Conservation (phyloP, 2,888 invertebrate species). For the Uropetala carovei region DNA sequence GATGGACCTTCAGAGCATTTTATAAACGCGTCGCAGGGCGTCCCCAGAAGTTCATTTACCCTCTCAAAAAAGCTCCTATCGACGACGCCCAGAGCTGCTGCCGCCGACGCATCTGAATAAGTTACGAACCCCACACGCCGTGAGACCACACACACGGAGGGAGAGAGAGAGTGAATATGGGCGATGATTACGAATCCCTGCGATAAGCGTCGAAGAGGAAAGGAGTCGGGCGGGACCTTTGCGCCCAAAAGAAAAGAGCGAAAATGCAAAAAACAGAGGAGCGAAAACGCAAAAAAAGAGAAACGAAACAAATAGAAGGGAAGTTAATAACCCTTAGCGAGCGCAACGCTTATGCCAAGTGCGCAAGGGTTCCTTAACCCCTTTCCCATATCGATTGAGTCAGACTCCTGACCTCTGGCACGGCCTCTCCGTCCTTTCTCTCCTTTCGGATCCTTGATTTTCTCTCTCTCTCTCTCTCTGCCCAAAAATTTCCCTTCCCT, state of each 20-base stretch:
- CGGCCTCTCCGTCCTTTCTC: conserved; percentile 10
- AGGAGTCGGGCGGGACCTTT: too few relatives aligned
- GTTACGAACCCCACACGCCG: background rate
- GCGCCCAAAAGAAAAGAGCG: background rate
- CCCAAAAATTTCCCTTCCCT: too few relatives aligned
- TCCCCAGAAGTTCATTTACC: background rate
- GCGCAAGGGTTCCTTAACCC: conserved; percentile 29
- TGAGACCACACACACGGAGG: background rate
- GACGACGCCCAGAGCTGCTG: background rate
- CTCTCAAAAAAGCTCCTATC: background rate
- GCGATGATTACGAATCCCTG: background rate
- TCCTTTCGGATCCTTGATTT: too few relatives aligned
- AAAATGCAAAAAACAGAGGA: background rate
- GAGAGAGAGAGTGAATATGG: background rate
- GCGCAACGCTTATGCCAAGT: background rate
- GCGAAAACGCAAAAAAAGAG: background rate
- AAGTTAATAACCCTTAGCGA: background rate
- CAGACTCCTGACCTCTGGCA: conserved; percentile 49
- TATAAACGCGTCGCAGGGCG: background rate
- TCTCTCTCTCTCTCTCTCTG: too few relatives aligned
- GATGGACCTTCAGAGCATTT: too few relatives aligned
- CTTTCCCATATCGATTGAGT: conserved; percentile 44
- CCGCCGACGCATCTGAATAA: background rate
- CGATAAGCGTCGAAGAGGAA: background rate
- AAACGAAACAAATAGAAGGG: background rate